phyloP scores from a whole-genome alignment of 2,797 vertebrate genomes.

The Gymnothorax reevesii region DNA sequence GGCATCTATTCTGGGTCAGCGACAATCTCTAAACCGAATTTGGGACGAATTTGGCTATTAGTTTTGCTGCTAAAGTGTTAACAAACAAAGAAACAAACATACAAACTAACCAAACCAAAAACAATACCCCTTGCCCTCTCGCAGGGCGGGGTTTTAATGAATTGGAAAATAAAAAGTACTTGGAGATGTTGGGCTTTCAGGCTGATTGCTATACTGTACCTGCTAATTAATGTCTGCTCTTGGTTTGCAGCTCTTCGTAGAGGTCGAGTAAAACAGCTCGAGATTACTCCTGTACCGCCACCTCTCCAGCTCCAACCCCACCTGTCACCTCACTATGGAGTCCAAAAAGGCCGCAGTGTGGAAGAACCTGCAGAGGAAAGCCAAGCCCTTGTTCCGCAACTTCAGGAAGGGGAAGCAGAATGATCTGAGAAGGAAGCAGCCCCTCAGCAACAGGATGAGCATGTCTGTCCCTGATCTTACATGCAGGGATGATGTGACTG shows the following conservation, averaged over 20 bases:
- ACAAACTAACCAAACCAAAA: no score
- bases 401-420: constrained; percentile 57
- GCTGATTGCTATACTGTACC: background rate
- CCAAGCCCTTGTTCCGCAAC: constrained; percentile 56
- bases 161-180: background rate
- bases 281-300: background rate
- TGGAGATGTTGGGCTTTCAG: background rate
- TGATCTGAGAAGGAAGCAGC: constrained; percentile 40
- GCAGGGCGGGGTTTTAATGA: no score
- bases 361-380: constrained; percentile 60
- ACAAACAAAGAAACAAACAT: no score
- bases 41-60: no score
- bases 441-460: constrained; percentile 64
- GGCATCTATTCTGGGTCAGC: no score
- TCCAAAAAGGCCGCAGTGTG: constrained; percentile 66
- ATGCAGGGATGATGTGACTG: constrained; percentile 14
- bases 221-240: background rate
- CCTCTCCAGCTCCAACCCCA: background rate
- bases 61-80: no score
- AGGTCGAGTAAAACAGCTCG: background rate
- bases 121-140: no score
- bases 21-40: no score
- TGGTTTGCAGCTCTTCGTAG: background rate
- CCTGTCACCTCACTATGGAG: constrained; percentile 61
- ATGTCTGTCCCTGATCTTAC: constrained; percentile 73